These are phyloP conservation scores for Nymphalis io DNA, from an alignment of 1,140 invertebrate species.

Conservation along the genomic window DNA sequence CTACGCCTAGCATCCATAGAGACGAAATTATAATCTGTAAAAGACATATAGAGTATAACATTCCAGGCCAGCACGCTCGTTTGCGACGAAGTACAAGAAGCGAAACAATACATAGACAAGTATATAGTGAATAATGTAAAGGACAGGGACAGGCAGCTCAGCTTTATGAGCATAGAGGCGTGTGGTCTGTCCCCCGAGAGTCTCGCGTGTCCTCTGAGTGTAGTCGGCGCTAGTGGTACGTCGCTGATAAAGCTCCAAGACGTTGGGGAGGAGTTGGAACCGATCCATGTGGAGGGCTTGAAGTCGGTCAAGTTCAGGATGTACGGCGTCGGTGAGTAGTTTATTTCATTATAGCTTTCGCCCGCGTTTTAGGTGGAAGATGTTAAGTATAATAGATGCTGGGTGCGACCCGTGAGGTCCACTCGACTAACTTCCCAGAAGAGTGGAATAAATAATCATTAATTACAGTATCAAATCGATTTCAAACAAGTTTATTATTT, in stretches of 20 bases:
- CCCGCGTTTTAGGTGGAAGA: no score
- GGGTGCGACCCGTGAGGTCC: no score
- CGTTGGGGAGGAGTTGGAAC: neutral
- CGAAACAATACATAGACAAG: neutral
- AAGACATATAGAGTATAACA: no score
- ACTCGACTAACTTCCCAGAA: no score
- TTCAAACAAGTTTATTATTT: no score
- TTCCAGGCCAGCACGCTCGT: conserved; percentile 17
- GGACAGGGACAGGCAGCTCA: neutral
- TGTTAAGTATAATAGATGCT: no score
- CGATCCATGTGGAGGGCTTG: neutral
- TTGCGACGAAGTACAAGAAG: conserved; percentile 9
- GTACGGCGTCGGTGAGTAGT: conserved; percentile 11
- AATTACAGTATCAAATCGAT: no score
- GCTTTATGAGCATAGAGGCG: neutral
- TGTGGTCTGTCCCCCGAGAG: neutral
- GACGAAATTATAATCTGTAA: no score
- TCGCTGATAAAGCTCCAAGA: neutral
- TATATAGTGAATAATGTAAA: neutral
- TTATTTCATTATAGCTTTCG: no score
- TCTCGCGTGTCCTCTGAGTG: neutral
- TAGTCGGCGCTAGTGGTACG: neutral
- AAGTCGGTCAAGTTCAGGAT: conserved; percentile 7
- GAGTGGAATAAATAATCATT: no score
- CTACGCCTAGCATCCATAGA: no score